phyloP scores from a whole-genome alignment of 1,140 invertebrate genomes.

The Augochlora pura region DNA sequence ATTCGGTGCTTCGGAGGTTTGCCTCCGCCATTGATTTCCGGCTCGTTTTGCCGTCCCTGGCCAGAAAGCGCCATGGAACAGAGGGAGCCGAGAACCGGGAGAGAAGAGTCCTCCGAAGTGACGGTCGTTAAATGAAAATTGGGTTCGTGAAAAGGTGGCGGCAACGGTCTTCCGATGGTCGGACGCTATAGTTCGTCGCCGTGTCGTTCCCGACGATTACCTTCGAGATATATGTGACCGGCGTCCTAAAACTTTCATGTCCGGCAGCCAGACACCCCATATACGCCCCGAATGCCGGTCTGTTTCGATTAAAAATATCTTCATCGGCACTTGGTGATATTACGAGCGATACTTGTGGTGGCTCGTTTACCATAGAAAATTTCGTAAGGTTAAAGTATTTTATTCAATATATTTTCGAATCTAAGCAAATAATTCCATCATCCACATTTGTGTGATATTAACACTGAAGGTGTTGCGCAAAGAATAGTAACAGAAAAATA shows the following conservation, averaged over 20 bases:
- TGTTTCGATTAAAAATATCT: too few species aligned
- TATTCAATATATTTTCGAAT: too few species aligned
- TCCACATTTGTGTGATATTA: too few species aligned
- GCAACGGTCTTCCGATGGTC: not conserved
- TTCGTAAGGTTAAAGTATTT: too few species aligned
- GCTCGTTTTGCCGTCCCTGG: slow-evolving; percentile 2
- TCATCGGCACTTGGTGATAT: too few species aligned
- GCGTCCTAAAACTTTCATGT: not conserved
- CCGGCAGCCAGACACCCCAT: not conserved
- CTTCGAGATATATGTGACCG: not conserved
- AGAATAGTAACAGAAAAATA: too few species aligned
- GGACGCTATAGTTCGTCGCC: not conserved
- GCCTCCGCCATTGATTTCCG: slow-evolving; percentile 54
- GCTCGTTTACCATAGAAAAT: too few species aligned
- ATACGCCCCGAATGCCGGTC: too few species aligned
- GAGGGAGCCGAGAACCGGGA: not conserved
- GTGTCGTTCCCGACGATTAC: not conserved
- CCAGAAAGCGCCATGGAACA: not conserved
- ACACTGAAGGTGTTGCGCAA: too few species aligned
- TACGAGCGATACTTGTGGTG: too few species aligned
- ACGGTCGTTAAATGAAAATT: slow-evolving; percentile 39
- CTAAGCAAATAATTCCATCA: too few species aligned
- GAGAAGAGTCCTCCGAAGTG: slow-evolving; percentile 1
- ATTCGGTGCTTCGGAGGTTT: slow-evolving; percentile 45
- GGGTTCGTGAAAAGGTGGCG: not conserved